Evolutionary conservation across 2,888 invertebrate genomes (phyloP).

Genomic region (Cephonodes hylas): DNA sequence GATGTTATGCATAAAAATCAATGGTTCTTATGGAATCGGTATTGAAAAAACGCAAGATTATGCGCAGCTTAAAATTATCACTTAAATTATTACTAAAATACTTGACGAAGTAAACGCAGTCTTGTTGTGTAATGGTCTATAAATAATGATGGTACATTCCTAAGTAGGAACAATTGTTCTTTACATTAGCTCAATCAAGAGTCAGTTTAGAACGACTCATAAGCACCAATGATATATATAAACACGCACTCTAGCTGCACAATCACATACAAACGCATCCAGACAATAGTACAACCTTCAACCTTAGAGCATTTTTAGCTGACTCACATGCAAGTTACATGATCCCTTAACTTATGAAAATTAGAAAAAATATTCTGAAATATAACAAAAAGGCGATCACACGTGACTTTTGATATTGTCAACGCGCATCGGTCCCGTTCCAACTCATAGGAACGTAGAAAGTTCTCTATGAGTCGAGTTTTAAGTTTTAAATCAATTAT

Average conservation of each 20-base stretch:
- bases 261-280: neutral
- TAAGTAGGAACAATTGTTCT: constrained; percentile 28
- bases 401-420: too few relatives aligned
- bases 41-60: constrained; percentile 24
- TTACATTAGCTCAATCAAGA: constrained; percentile 9
- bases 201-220: constrained; percentile 22
- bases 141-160: constrained; percentile 18
- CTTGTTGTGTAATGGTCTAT: constrained; percentile 32
- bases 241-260: constrained; percentile 38
- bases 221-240: constrained; percentile 58
- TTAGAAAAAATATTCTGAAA: neutral
- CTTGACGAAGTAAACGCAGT: constrained; percentile 36
- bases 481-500: neutral
- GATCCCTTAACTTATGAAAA: too few relatives aligned
- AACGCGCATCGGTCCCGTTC: too few relatives aligned
- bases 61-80: constrained; percentile 33
- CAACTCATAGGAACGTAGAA: neutral
- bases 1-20: constrained; percentile 46
- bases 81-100: constrained; percentile 35
- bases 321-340: neutral
- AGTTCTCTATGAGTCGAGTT: neutral
- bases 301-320: neutral
- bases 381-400: too few relatives aligned
- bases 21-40: constrained; percentile 47
- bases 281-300: neutral